Percentiles rank a stretch among this genome's conserved stretches.
These are phyloP conservation scores for Bagarius yarrelli DNA, from an alignment of 2,113 vertebrate genomes.

Conservation along the genomic window DNA sequence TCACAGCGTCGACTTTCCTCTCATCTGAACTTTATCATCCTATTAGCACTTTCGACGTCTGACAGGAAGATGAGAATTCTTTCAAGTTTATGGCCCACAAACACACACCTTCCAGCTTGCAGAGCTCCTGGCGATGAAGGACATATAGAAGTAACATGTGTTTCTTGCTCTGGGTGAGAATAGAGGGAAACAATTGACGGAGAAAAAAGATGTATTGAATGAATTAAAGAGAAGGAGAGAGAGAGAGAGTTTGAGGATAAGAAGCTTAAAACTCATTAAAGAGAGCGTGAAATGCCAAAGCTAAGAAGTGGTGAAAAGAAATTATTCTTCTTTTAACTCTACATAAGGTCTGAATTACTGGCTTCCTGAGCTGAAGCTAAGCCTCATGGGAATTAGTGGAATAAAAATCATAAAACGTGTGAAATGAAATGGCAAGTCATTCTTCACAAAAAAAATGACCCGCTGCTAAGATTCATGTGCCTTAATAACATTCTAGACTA, in stretches of 20 bases:
- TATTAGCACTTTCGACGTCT: slow-evolving; percentile 61
- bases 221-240: slow-evolving; percentile 6
- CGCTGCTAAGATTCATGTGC: neutral
- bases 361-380: slow-evolving; percentile 8
- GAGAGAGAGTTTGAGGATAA: slow-evolving; percentile 13
- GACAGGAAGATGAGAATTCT: slow-evolving; percentile 59
- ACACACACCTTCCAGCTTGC: slow-evolving; percentile 39
- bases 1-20: neutral
- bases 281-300: slow-evolving; percentile 12
- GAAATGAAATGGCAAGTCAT: slow-evolving; percentile 31
- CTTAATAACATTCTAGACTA: neutral
- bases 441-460: slow-evolving; percentile 16
- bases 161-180: neutral
- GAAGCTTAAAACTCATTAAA: slow-evolving; percentile 36
- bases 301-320: slow-evolving; percentile 35
- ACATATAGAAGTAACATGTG: neutral
- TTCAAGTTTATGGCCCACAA: slow-evolving; percentile 66
- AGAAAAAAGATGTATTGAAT: neutral
- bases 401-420: slow-evolving; percentile 25
- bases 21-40: slow-evolving; percentile 55
- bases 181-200: neutral
- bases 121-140: neutral
- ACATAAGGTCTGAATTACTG: slow-evolving; percentile 36
- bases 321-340: slow-evolving; percentile 29
- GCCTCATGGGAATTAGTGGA: slow-evolving; percentile 24